Base-by-base conservation (phyloP, 2,113 vertebrate genomes). In the Rhineura floridana region DNA sequence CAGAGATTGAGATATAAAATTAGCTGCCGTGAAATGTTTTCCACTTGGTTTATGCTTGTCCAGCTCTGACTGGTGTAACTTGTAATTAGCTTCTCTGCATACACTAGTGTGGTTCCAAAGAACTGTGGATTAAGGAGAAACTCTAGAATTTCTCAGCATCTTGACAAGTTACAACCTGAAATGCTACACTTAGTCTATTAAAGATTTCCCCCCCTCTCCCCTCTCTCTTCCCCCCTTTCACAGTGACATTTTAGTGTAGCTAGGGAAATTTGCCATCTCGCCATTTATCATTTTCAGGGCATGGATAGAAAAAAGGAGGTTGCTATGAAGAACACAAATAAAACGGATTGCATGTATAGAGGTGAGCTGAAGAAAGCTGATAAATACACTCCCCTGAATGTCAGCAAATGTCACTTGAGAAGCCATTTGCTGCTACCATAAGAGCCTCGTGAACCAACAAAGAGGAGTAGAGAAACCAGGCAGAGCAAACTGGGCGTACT, bases 131-230 rank as follows among this genome's bases (percentile, higher is more conserved):
- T 97, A 97, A 96, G 95, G 92, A 97, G 96, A 97, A 97, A 95
- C 96, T 97, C 97, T 97, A 98, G 98, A 98, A 98, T 99, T 98
- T 98, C 97, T 98, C 97, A 87, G 91, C 97, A 98, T 97, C 98
- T 93, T 98, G 98, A 98, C 98, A 99, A 98, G 98, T 98, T 98
- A 96, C 97, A 98, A 98, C 98, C 97, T 98, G 98, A 99, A 99
- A 98, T 98, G 98, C 98, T 98, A 99, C 98, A 99, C 98, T 99
- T 99, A 99, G 98, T 98, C 98, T 98, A 99, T 99, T 99, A 99
- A 98, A 98, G 98, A 98, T 98, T 98, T 98, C 96, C 97, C 97
- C 55, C 77, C 36, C 69, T 17, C 55, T 39, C 63, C 25, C 65
- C 25, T 28, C 63, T 28, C 30, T 2, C 25, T 12, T n/a, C 12